A percentile compares a stretch with the other conserved stretches of the same genome.
phyloP scores from a whole-genome alignment of 2,113 vertebrate species.

The Sceloporus tristichus region DNA sequence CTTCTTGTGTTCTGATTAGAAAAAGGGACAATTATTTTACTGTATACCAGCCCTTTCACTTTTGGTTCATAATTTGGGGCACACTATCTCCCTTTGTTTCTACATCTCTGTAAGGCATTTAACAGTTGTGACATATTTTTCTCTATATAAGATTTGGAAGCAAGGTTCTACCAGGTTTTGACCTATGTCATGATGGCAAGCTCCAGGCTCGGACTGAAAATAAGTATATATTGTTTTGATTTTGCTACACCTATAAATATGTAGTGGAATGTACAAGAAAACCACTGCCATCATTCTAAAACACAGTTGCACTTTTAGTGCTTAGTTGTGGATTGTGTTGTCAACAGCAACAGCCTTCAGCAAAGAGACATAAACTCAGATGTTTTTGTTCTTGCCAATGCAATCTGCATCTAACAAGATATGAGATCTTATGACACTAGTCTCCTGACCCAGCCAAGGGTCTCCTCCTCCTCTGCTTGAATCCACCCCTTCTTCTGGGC shows the following conservation, averaged over 20 bases:
- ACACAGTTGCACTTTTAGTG: not conserved
- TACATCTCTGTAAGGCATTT: not conserved
- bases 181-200: too few species aligned
- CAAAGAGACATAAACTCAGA: slow-evolving; percentile 5
- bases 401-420: slow-evolving; percentile 20
- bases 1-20: too few species aligned
- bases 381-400: slow-evolving; percentile 9
- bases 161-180: not conserved
- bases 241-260: not conserved
- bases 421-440: not conserved
- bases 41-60: too few species aligned
- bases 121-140: not conserved
- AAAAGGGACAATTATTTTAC: too few species aligned
- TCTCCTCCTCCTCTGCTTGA: too few species aligned
- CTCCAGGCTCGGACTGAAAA: not conserved
- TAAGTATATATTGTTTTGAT: not conserved
- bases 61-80: too few species aligned
- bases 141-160: not conserved
- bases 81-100: not conserved
- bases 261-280: not conserved
- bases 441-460: too few species aligned
- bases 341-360: slow-evolving; percentile 11
- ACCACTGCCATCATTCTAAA: not conserved
- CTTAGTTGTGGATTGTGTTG: not conserved
- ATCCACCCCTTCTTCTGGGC: too few species aligned